Percentiles rank a stretch among this genome's conserved stretches.
Evolutionary conservation across 2,113 vertebrate genomes (phyloP).

Genomic region (Elephas maximus): DNA sequence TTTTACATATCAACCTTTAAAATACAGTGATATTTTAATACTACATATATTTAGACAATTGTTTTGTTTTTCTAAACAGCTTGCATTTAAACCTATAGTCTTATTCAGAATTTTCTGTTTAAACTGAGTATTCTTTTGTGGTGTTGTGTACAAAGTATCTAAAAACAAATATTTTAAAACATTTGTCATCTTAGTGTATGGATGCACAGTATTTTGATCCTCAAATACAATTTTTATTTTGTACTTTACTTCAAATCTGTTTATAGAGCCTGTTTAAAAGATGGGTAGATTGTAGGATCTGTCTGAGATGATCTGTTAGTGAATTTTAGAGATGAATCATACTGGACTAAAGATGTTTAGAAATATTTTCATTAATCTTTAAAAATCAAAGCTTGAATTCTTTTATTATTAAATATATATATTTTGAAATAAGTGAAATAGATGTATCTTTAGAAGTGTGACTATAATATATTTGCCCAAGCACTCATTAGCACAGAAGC

Average conservation of each 20-base stretch:
- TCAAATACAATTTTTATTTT: conserved; percentile 53
- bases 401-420: conserved; percentile 31
- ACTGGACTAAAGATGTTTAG: conserved; percentile 31
- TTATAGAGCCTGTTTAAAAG: conserved; percentile 45
- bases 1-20: conserved; percentile 33
- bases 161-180: conserved; percentile 26
- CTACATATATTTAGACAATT: background rate
- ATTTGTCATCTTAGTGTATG: background rate
- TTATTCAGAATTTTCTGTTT: conserved; percentile 47
- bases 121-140: background rate
- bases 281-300: background rate
- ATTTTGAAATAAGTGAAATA: conserved; percentile 36
- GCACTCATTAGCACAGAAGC: background rate
- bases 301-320: background rate
- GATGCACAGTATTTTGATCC: background rate
- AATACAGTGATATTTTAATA: conserved; percentile 31
- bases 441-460: background rate
- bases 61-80: conserved; percentile 35
- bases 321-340: conserved; percentile 30
- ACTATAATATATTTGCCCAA: background rate
- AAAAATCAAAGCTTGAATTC: conserved; percentile 13
- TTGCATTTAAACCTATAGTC: conserved; percentile 25
- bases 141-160: background rate
- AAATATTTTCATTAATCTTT: background rate
- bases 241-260: conserved; percentile 25